Conservation (phyloP, 2,113 vertebrate genomes). For the Pterocles burchelli region DNA sequence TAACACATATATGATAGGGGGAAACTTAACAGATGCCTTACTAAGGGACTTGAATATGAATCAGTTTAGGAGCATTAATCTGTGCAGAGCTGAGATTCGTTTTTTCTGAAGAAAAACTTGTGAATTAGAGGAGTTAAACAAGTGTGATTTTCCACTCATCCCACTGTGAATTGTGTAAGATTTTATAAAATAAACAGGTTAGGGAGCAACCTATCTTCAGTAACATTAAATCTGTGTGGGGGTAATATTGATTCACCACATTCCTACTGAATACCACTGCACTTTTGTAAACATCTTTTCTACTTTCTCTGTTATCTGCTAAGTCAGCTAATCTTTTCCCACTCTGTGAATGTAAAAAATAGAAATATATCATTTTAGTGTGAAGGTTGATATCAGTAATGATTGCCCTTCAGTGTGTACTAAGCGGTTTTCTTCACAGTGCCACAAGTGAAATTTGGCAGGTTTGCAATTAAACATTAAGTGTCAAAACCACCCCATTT, state of each 20-base stretch:
- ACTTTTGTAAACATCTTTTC: not conserved
- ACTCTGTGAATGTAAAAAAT: not conserved
- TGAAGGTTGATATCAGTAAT: not conserved
- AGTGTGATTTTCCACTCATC: not conserved
- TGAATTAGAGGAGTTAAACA: slow-evolving; percentile 5
- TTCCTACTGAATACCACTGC: not conserved
- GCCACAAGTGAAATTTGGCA: not conserved
- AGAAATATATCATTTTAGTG: not conserved
- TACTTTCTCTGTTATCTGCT: not conserved
- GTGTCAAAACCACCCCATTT: not conserved
- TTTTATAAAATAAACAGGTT: not conserved
- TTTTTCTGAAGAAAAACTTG: not conserved
- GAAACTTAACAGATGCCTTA: slow-evolving; percentile 43
- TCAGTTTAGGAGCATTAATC: slow-evolving; percentile 11
- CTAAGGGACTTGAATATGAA: slow-evolving; percentile 22
- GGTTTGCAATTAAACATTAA: not conserved
- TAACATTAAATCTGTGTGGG: not conserved
- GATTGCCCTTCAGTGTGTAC: not conserved
- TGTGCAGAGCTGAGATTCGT: not conserved
- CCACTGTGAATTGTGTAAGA: not conserved
- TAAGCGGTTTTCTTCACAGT: not conserved
- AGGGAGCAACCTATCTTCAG: not conserved
- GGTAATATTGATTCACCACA: not conserved
- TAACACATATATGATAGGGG: not conserved
- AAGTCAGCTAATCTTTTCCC: not conserved